Evolutionary conservation across 2,888 invertebrate genomes (phyloP), one percentile per base, ranked within the genome.

Genomic region (Drosophila algonquin): DNA sequence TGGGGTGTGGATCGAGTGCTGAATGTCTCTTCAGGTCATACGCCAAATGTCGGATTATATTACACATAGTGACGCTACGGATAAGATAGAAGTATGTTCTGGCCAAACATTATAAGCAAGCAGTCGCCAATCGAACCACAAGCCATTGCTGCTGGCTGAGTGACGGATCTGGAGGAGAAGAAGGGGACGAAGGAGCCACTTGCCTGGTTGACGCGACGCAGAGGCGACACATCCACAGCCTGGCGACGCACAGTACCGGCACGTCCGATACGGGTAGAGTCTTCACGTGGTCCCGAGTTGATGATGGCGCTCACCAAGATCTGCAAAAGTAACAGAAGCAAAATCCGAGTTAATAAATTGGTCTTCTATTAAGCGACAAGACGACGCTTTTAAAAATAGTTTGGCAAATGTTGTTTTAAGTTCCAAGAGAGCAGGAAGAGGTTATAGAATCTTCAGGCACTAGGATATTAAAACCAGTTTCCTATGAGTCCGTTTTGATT

Each of bases 241-340:
- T 99, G 99, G 93, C 99, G 95, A 92, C 99, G 95, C n/a, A 99
- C 99, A 1, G 99, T 99, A 94, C 99, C 99, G 78, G 99, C 99
- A 91, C 99, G 97, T 93, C 99, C 99, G 91, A 99, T 99, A 94
- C 99, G 97, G 65, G 99, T 99, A 1, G 99, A 99, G 92, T 99
- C 99, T 95, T 99, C 99, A 92, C 99, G 95, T 56, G 99, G 99
- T 27, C 99, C 99, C 75, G 98, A 98, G 94, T 99, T 99, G 91
- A 99, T 99, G 90, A 99, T 98, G 75, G 99, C 99, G 83, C 98
- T 97, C 63, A 99, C 99, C 76, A 99, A 94, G 85, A 97, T 94
- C 95, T 97, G 56, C 0, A 89, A 79, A 27, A 24, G 4, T 2
- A 18, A 0, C 10, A 35, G 50, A 35, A 32, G 4, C 0, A 12